These are phyloP conservation scores for Garrulus glandarius DNA, from an alignment of 2,797 vertebrate species.

Conservation along the genomic window DNA sequence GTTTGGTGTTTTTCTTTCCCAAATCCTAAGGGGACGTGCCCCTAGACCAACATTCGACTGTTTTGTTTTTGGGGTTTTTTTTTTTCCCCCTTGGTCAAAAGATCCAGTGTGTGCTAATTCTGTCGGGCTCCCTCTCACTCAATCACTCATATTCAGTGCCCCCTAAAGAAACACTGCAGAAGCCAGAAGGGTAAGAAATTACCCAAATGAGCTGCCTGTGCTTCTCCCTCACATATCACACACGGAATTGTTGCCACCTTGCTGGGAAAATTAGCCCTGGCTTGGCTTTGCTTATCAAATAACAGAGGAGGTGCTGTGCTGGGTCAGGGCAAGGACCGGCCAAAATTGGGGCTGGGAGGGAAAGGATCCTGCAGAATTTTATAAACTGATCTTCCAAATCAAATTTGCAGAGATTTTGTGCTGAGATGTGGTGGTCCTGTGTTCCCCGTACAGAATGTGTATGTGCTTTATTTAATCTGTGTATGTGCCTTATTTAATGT, in stretches of 20 bases:
- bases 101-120: conserved; percentile 74
- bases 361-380: not conserved
- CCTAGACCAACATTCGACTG: conserved; percentile 62
- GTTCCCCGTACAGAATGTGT: not conserved
- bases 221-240: conserved; percentile 56
- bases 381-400: not conserved
- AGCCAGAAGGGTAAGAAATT: conserved; percentile 70
- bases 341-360: not conserved
- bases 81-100: conserved; percentile 65
- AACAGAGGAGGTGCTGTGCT: conserved; percentile 25
- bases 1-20: conserved; percentile 72
- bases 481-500: not conserved
- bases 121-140: conserved; percentile 64
- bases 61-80: conserved; percentile 13
- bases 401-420: not conserved
- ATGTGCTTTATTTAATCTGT: not conserved
- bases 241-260: conserved; percentile 62
- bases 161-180: conserved; percentile 70
- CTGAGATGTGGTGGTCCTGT: not conserved
- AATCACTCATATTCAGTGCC: conserved; percentile 67
- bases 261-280: conserved; percentile 60
- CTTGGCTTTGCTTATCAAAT: conserved; percentile 9
- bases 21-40: conserved; percentile 60
- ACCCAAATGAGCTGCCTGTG: conserved; percentile 65
- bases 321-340: not conserved